phyloP scores from a whole-genome alignment of 2,888 invertebrate genomes.

The Ichneumoninae sp. region DNA sequence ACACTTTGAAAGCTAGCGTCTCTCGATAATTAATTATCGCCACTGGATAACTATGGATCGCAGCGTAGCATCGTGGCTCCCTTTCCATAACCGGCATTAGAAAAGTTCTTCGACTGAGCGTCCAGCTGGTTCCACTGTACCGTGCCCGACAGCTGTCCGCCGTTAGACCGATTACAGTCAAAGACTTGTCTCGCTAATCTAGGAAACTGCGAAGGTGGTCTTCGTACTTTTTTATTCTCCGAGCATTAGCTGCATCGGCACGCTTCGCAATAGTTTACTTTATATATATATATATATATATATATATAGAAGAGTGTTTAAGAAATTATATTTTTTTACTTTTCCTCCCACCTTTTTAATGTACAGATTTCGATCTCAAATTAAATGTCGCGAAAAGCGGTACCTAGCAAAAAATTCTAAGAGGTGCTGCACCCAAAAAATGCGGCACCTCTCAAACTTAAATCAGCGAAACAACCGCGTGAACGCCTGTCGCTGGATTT shows the following conservation, averaged over 20 bases:
- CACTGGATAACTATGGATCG: constrained; percentile 35
- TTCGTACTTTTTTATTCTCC: neutral
- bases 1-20: constrained; percentile 30
- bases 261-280: too few species aligned
- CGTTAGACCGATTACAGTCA: constrained; percentile 39
- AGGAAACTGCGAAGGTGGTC: constrained; percentile 6
- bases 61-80: constrained; percentile 18
- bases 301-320: too few species aligned
- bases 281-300: too few species aligned
- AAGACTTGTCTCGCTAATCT: constrained; percentile 42
- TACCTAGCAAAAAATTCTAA: too few species aligned
- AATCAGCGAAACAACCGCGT: too few species aligned
- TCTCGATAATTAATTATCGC: constrained; percentile 54
- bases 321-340: too few species aligned
- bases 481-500: too few species aligned
- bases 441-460: too few species aligned
- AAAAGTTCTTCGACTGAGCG: constrained; percentile 3
- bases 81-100: constrained; percentile 25
- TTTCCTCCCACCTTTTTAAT: too few species aligned
- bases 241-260: neutral
- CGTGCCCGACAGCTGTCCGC: constrained; percentile 51
- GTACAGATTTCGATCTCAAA: too few species aligned
- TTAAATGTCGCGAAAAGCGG: too few species aligned
- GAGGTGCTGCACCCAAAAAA: too few species aligned
- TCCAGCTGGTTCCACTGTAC: constrained; percentile 37